Evolutionary conservation across 2,888 invertebrate species (phyloP).

Genomic region (Eupithecia pulchellata): DNA sequence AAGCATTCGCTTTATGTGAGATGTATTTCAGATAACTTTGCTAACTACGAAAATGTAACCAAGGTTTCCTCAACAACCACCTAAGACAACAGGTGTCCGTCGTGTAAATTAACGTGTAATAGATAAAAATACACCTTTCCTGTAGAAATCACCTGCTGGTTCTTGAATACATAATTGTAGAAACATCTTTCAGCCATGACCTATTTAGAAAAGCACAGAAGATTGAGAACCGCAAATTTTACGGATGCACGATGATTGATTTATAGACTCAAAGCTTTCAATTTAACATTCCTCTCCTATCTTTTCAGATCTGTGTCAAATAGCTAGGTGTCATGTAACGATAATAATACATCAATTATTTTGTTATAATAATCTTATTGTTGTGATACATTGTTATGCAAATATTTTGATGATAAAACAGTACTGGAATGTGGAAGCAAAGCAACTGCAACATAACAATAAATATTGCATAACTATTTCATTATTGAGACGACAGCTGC

Average conservation of each 20-base stretch:
- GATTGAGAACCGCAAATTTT: conserved; percentile 21
- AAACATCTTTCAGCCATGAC: conserved; percentile 34
- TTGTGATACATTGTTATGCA: conserved; percentile 64
- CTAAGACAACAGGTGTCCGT: not conserved
- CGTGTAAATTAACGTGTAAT: conserved; percentile 1
- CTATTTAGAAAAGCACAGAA: conserved; percentile 29
- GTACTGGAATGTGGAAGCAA: conserved; percentile 78
- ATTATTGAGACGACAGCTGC: conserved; percentile 33
- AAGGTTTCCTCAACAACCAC: not conserved
- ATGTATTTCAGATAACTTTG: not conserved
- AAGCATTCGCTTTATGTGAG: not conserved
- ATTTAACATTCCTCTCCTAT: not conserved
- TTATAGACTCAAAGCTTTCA: conserved; percentile 11
- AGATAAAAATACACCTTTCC: conserved; percentile 18
- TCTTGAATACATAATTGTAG: conserved; percentile 25
- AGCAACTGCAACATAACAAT: conserved; percentile 57
- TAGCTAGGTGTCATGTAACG: not conserved
- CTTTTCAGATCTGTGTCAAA: not conserved
- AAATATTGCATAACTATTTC: conserved; percentile 67
- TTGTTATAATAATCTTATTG: conserved; percentile 58
- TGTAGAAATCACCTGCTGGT: conserved; percentile 23
- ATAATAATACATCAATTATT: conserved; percentile 35
- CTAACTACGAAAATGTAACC: not conserved
- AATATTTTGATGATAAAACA: conserved; percentile 73
- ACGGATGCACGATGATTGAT: conserved; percentile 22